Conservation (phyloP, 2,797 vertebrate species). For the Liasis olivaceus region DNA sequence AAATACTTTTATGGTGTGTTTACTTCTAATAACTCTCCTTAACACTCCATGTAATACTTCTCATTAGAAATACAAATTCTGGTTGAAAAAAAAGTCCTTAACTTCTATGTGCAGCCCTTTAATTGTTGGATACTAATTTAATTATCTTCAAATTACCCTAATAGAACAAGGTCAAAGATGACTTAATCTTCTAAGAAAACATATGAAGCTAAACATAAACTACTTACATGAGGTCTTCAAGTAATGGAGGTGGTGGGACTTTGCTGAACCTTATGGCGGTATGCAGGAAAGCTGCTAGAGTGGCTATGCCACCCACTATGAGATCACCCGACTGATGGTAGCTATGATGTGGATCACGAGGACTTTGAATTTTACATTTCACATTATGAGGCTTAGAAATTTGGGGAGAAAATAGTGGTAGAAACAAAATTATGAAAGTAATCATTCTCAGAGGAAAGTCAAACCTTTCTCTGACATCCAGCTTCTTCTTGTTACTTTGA, state of each 20-base stretch:
- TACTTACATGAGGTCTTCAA: not conserved
- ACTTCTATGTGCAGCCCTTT: too few relatives aligned
- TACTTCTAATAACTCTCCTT: too few relatives aligned
- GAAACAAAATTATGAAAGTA: not conserved
- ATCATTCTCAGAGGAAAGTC: not conserved
- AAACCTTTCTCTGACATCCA: too few relatives aligned
- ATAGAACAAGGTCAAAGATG: too few relatives aligned
- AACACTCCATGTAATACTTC: too few relatives aligned
- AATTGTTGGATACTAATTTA: too few relatives aligned
- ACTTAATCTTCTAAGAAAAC: not conserved
- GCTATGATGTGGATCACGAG: not conserved
- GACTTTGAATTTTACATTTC: not conserved
- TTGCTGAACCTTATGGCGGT: accelerated
- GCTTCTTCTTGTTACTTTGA: too few relatives aligned
- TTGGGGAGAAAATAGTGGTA: not conserved
- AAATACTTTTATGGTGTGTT: too few relatives aligned
- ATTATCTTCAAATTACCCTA: too few relatives aligned
- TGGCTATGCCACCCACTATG: not conserved
- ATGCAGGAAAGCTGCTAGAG: not conserved
- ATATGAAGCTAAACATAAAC: not conserved
- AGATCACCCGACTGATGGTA: not conserved
- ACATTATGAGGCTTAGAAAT: not conserved
- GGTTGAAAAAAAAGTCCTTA: too few relatives aligned
- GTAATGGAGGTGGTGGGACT: not conserved
- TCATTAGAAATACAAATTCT: too few relatives aligned